Evolutionary conservation across 2,113 vertebrate species (phyloP).

Genomic region (Microtus pennsylvanicus): DNA sequence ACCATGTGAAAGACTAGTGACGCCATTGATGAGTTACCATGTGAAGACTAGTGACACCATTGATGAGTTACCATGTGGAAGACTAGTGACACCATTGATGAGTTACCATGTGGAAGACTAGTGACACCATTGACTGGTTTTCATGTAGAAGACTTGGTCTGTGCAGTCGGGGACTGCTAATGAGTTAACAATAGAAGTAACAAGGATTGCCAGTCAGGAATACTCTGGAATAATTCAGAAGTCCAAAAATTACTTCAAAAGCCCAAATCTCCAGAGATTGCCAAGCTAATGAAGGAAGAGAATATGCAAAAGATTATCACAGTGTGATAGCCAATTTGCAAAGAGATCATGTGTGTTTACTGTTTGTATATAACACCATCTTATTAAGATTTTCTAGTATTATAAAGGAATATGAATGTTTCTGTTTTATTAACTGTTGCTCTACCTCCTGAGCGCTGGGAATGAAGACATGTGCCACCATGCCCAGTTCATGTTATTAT

Average conservation of each 20-base stretch:
- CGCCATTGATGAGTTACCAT: no score
- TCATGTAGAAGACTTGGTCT: not conserved
- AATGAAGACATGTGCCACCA: not conserved
- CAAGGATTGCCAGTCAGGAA: constrained; percentile 12
- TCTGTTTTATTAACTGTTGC: not conserved
- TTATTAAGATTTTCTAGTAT: not conserved
- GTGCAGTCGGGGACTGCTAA: constrained; percentile 14
- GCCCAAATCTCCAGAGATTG: constrained; percentile 43
- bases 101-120: no score
- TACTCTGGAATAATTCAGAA: constrained; percentile 39
- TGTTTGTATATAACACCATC: not conserved
- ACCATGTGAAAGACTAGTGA: no score
- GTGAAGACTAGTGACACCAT: no score
- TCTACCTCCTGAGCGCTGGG: not conserved
- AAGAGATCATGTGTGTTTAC: not conserved
- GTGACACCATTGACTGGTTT: no score
- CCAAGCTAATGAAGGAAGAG: constrained; percentile 55
- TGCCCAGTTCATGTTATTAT: not conserved
- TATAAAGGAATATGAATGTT: not conserved
- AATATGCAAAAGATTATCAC: not conserved
- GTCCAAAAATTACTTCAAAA: constrained; percentile 33
- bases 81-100: no score
- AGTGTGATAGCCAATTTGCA: not conserved
- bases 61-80: no score
- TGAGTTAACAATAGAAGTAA: constrained; percentile 56